phyloP scores from a whole-genome alignment of 2,888 invertebrate species.

The Stictocephala bisonia region DNA sequence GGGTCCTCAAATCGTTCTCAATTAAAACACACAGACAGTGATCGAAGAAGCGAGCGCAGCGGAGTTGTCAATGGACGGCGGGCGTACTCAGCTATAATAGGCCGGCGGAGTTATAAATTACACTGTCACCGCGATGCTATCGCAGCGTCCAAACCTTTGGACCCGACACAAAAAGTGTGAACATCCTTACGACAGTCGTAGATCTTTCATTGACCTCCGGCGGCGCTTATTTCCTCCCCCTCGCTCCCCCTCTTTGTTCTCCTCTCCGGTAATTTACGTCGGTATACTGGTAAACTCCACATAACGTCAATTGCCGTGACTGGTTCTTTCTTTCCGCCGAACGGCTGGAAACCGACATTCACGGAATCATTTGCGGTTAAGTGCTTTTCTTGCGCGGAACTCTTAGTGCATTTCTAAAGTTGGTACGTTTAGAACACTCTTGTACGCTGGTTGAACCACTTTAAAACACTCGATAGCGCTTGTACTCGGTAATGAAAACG shows the following conservation, averaged over 20 bases:
- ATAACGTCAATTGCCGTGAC: too few species aligned
- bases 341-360: too few species aligned
- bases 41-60: neutral
- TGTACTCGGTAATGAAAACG: too few species aligned
- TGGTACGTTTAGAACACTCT: too few species aligned
- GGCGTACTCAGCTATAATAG: constrained; percentile 24
- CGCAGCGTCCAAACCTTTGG: constrained; percentile 21
- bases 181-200: constrained; percentile 35
- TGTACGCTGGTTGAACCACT: too few species aligned
- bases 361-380: too few species aligned
- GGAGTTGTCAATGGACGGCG: constrained; percentile 15
- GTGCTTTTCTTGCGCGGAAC: too few species aligned
- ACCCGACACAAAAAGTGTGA: constrained; percentile 45
- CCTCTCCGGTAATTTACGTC: too few species aligned
- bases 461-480: too few species aligned
- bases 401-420: too few species aligned
- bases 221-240: constrained; percentile 1
- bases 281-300: too few species aligned
- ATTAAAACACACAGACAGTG: neutral
- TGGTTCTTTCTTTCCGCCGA: too few species aligned
- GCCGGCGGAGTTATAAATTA: constrained; percentile 43
- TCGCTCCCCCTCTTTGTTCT: constrained; percentile 22
- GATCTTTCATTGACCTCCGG: constrained; percentile 32
- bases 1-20: constrained; percentile 13
- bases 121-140: constrained; percentile 36